These are phyloP conservation scores for Vicugna pacos DNA, from an alignment of 2,113 vertebrate species.

Conservation along the genomic window DNA sequence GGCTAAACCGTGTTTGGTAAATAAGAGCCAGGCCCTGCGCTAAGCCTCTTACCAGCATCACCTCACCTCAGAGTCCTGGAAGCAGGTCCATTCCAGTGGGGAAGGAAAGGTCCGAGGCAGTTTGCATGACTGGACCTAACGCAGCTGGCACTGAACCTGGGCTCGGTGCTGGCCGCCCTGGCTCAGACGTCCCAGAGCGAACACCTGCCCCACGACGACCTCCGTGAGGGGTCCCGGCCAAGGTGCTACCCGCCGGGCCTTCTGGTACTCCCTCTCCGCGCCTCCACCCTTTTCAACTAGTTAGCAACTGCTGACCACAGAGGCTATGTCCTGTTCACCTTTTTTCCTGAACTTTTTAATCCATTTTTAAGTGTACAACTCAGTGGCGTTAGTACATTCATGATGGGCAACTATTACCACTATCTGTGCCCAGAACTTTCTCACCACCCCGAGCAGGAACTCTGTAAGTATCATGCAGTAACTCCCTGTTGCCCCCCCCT, in stretches of 20 bases:
- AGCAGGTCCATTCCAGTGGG: neutral
- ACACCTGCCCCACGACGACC: neutral
- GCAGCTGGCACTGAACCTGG: neutral
- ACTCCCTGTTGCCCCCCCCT: neutral
- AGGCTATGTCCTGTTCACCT: neutral
- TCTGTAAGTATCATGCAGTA: neutral
- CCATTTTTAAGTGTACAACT: neutral
- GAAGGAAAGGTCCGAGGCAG: neutral
- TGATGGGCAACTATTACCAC: neutral
- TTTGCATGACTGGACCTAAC: neutral
- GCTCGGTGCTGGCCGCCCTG: too few relatives aligned
- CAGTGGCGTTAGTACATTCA: neutral
- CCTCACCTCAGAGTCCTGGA: neutral
- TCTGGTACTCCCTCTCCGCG: neutral
- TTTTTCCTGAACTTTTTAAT: neutral
- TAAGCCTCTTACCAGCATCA: neutral
- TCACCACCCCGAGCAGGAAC: neutral
- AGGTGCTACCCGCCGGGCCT: neutral
- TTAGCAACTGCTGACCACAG: neutral
- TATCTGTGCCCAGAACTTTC: neutral
- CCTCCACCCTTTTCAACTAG: neutral
- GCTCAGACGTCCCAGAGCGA: too few relatives aligned
- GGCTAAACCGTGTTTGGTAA: neutral
- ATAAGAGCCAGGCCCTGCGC: neutral
- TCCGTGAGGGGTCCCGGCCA: neutral